Percentiles rank a stretch among this genome's conserved stretches.
Conservation (phyloP, 1,140 invertebrate genomes). For the Euwallacea fornicatus region DNA sequence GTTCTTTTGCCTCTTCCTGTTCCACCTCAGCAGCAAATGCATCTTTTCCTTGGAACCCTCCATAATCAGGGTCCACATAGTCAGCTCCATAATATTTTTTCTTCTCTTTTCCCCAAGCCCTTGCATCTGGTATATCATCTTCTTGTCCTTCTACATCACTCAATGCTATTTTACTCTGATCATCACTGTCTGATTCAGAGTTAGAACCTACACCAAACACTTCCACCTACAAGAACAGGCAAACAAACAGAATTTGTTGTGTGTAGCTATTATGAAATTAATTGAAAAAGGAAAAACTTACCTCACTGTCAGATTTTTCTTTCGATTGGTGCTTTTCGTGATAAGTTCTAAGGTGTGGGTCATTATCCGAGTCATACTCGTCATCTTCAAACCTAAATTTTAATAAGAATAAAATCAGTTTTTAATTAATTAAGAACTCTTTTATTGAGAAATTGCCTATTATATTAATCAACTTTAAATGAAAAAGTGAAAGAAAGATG, state of each 20-base stretch:
- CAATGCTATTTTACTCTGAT: constrained; percentile 57
- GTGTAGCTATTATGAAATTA: neutral
- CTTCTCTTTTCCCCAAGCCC: constrained; percentile 85
- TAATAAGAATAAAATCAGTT: neutral
- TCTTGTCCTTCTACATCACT: constrained; percentile 75
- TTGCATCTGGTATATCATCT: constrained; percentile 71
- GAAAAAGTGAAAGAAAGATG: too few species aligned
- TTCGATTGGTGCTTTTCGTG: constrained; percentile 59
- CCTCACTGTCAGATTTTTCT: constrained; percentile 63
- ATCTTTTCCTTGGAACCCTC: constrained; percentile 70
- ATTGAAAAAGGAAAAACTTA: constrained; percentile 24
- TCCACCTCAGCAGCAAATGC: constrained; percentile 76
- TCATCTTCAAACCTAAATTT: constrained; percentile 46
- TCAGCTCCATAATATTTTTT: constrained; percentile 81
- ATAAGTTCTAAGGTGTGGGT: constrained; percentile 63
- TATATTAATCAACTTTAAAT: too few species aligned
- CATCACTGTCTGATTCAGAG: constrained; percentile 47
- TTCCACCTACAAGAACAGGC: constrained; percentile 49
- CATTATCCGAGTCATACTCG: constrained; percentile 71
- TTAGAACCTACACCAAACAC: constrained; percentile 52
- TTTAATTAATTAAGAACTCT: too few species aligned
- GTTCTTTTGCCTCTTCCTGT: constrained; percentile 80
- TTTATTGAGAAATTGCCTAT: too few species aligned
- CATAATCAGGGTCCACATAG: constrained; percentile 85
- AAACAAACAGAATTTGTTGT: neutral